Percentiles rank a stretch among this genome's conserved stretches.
Evolutionary conservation across 2,888 invertebrate species (phyloP).

Genomic region (Caprella mutica): DNA sequence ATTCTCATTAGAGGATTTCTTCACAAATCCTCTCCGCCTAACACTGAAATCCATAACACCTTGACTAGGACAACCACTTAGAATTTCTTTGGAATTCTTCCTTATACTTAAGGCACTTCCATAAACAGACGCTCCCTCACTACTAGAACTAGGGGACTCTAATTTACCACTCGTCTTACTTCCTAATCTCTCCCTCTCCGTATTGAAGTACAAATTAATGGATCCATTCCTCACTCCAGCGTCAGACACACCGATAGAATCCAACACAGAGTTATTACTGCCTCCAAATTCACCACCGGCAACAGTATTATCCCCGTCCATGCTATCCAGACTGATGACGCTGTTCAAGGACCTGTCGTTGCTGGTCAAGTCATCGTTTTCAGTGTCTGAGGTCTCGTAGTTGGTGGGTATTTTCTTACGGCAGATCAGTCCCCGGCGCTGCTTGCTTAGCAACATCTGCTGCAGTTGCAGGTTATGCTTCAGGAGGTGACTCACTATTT

Average conservation of each 20-base stretch:
- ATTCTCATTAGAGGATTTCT: too few relatives aligned
- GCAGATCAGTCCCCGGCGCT: slow-evolving; percentile 13
- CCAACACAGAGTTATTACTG: neutral
- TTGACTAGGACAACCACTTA: too few relatives aligned
- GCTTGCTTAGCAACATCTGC: slow-evolving; percentile 59
- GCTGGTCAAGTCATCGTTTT: slow-evolving; percentile 36
- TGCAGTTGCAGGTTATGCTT: slow-evolving; percentile 74
- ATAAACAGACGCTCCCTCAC: slow-evolving; percentile 22
- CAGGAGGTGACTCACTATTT: slow-evolving; percentile 68
- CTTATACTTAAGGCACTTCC: slow-evolving; percentile 24
- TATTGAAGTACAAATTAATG: neutral
- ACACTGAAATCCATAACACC: too few relatives aligned
- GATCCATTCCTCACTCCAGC: neutral
- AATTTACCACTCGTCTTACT: too few relatives aligned
- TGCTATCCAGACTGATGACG: slow-evolving; percentile 9
- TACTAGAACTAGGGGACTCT: slow-evolving; percentile 22
- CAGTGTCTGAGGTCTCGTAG: slow-evolving; percentile 37
- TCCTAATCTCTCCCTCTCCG: neutral
- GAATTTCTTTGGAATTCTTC: too few relatives aligned
- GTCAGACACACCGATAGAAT: neutral
- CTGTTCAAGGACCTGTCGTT: slow-evolving; percentile 1
- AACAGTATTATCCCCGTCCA: neutral
- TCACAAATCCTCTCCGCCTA: too few relatives aligned
- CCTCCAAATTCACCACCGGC: neutral
- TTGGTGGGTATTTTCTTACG: slow-evolving; percentile 12